Conservation (phyloP, 1,140 invertebrate genomes). For the Ceratina calcarata region DNA sequence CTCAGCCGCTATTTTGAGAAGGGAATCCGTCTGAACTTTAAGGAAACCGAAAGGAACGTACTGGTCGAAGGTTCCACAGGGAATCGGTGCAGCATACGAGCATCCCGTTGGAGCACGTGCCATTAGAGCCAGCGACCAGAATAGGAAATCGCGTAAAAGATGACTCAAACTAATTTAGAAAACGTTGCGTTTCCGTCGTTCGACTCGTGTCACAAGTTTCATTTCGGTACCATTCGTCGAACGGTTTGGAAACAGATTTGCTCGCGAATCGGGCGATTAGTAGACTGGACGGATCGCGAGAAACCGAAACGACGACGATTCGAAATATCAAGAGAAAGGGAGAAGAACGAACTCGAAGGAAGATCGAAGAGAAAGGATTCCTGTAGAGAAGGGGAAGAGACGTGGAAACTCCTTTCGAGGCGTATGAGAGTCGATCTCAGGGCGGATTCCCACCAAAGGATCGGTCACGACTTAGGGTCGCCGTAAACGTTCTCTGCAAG, state of each 20-base stretch:
- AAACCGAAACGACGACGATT: slow-evolving; percentile 7
- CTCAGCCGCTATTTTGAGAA: slow-evolving; percentile 44
- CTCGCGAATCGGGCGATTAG: slow-evolving; percentile 21
- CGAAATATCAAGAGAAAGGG: slow-evolving; percentile 30
- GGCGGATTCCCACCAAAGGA: slow-evolving; percentile 79
- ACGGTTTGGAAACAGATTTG: background rate
- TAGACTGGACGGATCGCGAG: slow-evolving; percentile 25
- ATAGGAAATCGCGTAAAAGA: slow-evolving; percentile 43
- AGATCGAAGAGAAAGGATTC: slow-evolving; percentile 18
- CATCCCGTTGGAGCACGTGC: slow-evolving; percentile 39
- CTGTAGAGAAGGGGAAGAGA: slow-evolving; percentile 36
- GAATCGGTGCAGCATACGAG: slow-evolving; percentile 30
- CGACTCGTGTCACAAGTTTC: no score
- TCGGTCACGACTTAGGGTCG: slow-evolving; percentile 75
- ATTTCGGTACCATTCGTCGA: no score
- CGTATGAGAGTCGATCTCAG: slow-evolving; percentile 79
- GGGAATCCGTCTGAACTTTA: slow-evolving; percentile 30
- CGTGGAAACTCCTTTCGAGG: slow-evolving; percentile 60
- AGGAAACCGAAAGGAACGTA: slow-evolving; percentile 31
- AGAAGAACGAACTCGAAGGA: slow-evolving; percentile 27
- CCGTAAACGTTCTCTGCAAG: slow-evolving; percentile 57
- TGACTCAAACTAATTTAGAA: background rate
- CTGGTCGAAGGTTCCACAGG: slow-evolving; percentile 36
- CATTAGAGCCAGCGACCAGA: slow-evolving; percentile 43
- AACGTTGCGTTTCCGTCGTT: no score